Evolutionary conservation across 2,888 invertebrate genomes (phyloP).

Genomic region (Homarus gammarus): DNA sequence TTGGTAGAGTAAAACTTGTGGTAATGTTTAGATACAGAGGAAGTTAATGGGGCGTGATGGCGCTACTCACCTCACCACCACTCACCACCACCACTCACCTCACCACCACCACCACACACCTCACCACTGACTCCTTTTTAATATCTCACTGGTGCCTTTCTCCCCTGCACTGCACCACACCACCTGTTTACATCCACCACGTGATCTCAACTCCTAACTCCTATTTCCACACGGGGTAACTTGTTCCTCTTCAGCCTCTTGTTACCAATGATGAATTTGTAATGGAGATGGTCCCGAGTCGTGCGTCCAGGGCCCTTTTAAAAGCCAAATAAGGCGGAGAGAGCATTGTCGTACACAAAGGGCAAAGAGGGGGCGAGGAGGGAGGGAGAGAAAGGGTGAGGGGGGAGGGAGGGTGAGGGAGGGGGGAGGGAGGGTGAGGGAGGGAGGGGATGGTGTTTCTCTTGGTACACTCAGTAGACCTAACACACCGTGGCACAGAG

Average conservation of each 20-base stretch:
- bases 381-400: not conserved
- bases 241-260: not conserved
- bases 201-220: not conserved
- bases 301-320: no score
- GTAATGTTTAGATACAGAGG: no score
- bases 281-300: no score
- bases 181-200: not conserved
- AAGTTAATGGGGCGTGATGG: no score
- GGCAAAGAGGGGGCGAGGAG: not conserved
- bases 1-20: no score
- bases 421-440: not conserved
- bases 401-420: not conserved
- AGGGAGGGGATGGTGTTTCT: not conserved
- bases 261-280: no score
- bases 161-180: not conserved
- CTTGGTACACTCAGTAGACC: not conserved
- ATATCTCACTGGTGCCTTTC: no score
- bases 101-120: not conserved
- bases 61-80: no score
- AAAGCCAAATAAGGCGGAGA: no score
- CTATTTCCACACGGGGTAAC: not conserved
- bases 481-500: not conserved
- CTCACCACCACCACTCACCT: no score
- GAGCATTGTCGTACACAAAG: no score
- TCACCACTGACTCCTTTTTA: not conserved